A percentile compares a stretch with the other conserved stretches of the same genome.
phyloP scores from a whole-genome alignment of 2,113 vertebrate species.

The Antechinus stuartii region DNA sequence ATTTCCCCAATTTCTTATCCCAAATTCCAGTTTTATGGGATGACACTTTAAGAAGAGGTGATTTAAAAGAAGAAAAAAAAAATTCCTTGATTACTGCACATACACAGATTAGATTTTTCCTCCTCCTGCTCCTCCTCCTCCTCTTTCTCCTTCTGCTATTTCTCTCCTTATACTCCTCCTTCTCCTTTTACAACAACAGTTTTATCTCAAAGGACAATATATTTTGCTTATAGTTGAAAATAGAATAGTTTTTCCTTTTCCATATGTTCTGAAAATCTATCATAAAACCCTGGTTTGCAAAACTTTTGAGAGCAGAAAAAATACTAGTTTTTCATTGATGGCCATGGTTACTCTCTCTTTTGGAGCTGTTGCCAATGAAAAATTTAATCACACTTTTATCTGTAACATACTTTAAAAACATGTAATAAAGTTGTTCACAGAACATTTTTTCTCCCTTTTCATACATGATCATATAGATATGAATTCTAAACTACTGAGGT shows the following conservation, averaged over 20 bases:
- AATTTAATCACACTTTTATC: conserved; percentile 35
- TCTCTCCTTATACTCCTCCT: background rate
- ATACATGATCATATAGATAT: too few species aligned
- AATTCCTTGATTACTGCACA: conserved; percentile 82
- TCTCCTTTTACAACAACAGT: conserved; percentile 82
- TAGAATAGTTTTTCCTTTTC: conserved; percentile 83
- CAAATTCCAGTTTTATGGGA: conserved; percentile 88
- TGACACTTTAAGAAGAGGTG: conserved; percentile 84
- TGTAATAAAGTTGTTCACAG: too few species aligned
- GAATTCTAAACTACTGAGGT: too few species aligned
- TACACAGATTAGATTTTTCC: conserved; percentile 82
- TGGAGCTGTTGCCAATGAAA: conserved; percentile 81
- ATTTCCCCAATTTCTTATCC: conserved; percentile 78
- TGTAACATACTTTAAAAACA: too few species aligned
- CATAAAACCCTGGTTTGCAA: conserved; percentile 82
- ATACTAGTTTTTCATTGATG: conserved; percentile 76
- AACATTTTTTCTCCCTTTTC: too few species aligned
- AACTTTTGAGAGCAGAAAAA: conserved; percentile 83
- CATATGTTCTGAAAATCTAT: conserved; percentile 82
- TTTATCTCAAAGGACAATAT: conserved; percentile 83
- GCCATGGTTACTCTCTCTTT: conserved; percentile 76
- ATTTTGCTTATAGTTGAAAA: conserved; percentile 80
- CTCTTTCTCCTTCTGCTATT: too few species aligned
- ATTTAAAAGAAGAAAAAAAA: conserved; percentile 83
- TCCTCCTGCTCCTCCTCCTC: too few species aligned